phyloP scores from a whole-genome alignment of 2,888 invertebrate species.

The Lacanobia wlatinum region DNA sequence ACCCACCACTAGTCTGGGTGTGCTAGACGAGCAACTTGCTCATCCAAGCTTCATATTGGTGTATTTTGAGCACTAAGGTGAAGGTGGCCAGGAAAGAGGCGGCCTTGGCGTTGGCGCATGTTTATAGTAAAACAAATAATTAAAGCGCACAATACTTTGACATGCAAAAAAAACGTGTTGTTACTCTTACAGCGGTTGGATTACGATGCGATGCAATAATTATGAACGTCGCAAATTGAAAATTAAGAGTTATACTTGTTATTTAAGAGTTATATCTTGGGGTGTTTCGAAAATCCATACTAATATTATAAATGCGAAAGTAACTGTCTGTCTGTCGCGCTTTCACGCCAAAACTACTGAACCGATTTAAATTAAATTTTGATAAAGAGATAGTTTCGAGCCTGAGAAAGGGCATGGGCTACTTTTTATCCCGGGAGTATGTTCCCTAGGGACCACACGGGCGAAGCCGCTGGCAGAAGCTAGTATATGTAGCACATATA shows the following conservation, averaged over 20 bases:
- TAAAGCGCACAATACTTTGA: slow-evolving; percentile 33
- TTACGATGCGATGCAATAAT: too few relatives aligned
- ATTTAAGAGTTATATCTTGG: too few relatives aligned
- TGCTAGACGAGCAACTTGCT: neutral
- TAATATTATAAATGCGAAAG: too few relatives aligned
- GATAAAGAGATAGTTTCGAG: too few relatives aligned
- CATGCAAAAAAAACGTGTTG: neutral
- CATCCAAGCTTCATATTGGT: neutral
- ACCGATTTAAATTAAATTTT: too few relatives aligned
- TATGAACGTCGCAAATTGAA: neutral
- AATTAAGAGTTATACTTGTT: neutral
- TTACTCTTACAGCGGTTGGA: neutral
- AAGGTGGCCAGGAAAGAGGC: neutral
- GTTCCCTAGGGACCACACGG: too few relatives aligned
- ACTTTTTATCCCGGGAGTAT: too few relatives aligned
- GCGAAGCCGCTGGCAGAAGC: too few relatives aligned
- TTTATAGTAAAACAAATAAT: neutral
- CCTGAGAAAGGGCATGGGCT: too few relatives aligned
- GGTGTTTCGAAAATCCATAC: neutral
- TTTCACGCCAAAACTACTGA: too few relatives aligned
- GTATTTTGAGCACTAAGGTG: slow-evolving; percentile 3
- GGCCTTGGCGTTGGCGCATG: slow-evolving; percentile 7
- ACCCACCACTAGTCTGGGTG: too few relatives aligned
- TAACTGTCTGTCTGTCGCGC: too few relatives aligned
- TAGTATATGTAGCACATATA: neutral